Evolutionary conservation across 2,888 invertebrate genomes (phyloP), one percentile per base, ranked within the genome.

Genomic region (Macrostomum cliftonense): DNA sequence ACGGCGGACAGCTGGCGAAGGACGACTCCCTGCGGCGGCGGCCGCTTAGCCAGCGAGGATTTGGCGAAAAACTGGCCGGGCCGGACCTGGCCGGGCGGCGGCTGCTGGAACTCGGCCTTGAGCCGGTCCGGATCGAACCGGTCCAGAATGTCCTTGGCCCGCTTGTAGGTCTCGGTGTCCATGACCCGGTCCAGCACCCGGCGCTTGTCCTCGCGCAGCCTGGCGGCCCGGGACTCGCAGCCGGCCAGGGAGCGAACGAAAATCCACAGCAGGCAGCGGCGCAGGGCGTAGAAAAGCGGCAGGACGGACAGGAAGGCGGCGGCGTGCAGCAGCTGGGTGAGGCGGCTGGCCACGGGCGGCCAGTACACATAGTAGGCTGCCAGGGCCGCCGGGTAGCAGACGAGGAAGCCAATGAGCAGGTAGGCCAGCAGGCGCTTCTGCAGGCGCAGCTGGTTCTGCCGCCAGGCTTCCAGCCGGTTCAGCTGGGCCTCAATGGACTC

Each of bases 121-220:
- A 61, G 60, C 43, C 61, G 57, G 13, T 78, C 77, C 19, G 79
- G 79, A 52, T 79, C 87, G 73, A 80, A 88, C 66, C 82, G 83
- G 68, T 86, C 81, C 50, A 89, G 72, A 57, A 89, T 83, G 66
- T 81, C 80, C 68, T 82, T 84, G 5, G 88, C 88, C 61, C 81
- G 69, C 54, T 93, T 95, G 67, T 91, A 97, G 0, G 89, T 93
- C 71, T 95, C 93, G 38, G 81, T 93, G 64, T 95, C 91, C 80
- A 86, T 91, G 37, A 97, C 91, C 64, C 86, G 82, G 63, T 95
- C 89, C 50, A 97, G 56, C 67, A 28, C 28, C 28, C 9, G 4
- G 5, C 38, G 21, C 17, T 17, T 46, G 36, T 28, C 13, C 17
- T 19, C 14, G 5, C 19, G 2, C 44, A 43, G 36, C 5, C 17